Base-by-base conservation (phyloP, 2,113 vertebrate species). In the Trachemys scripta region DNA sequence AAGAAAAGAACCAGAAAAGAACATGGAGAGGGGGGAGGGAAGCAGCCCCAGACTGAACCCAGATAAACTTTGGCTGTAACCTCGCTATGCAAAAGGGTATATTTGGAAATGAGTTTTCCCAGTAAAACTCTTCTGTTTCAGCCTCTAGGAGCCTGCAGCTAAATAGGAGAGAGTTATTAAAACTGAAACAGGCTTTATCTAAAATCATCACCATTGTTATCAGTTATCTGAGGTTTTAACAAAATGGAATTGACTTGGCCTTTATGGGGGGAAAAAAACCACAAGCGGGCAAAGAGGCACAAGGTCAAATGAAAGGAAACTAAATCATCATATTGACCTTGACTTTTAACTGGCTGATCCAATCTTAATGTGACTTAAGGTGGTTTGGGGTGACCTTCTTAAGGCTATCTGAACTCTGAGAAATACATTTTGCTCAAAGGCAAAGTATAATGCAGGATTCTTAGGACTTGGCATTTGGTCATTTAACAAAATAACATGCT, bases 331-430 rank as follows among this genome's bases (percentile, higher is more conserved):
- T 45, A 49, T 22, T 82, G 96, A 97, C 94, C 88, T 94, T 88
- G 76, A 4, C 86, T 96, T 93, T 84, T 54, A 88, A 84, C 90
- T 10, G 76, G n/a, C 24, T 84, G 50, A 79, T 84, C 50, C 94
- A 91, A 35, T 65, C 8, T 56, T 85, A 76, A n/a, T 5, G 59
- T 35, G 88, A 75, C 81, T 88, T 57, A 25, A 45, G 91, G 93
- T 38, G 31, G 54, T 0, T 54, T 45, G 82, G 17, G 82, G 69
- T 10, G 82, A 80, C 57, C 92, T 91, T 25, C 20, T 14, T 72
- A 2, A 89, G 87, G 83, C 38, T 82, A 31, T 2, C 10, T 12
- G 91, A 96, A 89, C 88, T 65, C 1, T 0, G 72, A 65, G 51
- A 56, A n/a, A 8, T 0, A 4, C 0, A 0, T 17, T 92, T 75